Percentiles rank a stretch among this genome's conserved stretches.
Evolutionary conservation across 2,888 invertebrate species (phyloP).

Genomic region (Cylindroiulus punctatus): DNA sequence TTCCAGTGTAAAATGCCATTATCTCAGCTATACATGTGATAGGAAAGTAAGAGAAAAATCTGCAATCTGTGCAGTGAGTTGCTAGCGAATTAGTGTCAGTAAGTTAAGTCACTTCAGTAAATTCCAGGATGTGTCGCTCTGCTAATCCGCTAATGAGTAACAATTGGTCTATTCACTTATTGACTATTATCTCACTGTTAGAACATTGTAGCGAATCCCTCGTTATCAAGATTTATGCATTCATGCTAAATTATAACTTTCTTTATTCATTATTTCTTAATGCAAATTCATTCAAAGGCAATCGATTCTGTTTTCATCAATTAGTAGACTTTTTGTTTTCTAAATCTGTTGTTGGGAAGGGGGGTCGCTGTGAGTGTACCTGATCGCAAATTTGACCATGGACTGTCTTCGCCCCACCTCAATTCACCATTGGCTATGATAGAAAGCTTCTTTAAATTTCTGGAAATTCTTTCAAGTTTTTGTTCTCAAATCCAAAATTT

Average conservation of each 20-base stretch:
- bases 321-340: too few relatives aligned
- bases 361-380: neutral
- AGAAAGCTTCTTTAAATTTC: too few relatives aligned
- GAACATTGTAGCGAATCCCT: neutral
- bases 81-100: conserved; percentile 5
- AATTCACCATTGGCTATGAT: neutral
- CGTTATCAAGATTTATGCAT: neutral
- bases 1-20: conserved; percentile 35
- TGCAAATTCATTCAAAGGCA: too few relatives aligned
- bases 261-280: neutral
- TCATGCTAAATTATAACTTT: neutral
- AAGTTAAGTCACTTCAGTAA: neutral
- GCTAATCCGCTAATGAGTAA: neutral
- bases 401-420: neutral
- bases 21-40: conserved; percentile 47
- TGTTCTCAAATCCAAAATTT: too few relatives aligned
- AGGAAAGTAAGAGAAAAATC: conserved; percentile 1
- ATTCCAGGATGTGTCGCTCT: neutral
- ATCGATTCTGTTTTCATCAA: too few relatives aligned
- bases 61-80: conserved; percentile 17
- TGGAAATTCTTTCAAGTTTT: too few relatives aligned
- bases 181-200: conserved; percentile 3
- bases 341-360: neutral
- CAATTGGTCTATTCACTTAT: neutral
- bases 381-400: neutral